phyloP scores from a whole-genome alignment of 2,888 invertebrate genomes.

The Meteorus colon region DNA sequence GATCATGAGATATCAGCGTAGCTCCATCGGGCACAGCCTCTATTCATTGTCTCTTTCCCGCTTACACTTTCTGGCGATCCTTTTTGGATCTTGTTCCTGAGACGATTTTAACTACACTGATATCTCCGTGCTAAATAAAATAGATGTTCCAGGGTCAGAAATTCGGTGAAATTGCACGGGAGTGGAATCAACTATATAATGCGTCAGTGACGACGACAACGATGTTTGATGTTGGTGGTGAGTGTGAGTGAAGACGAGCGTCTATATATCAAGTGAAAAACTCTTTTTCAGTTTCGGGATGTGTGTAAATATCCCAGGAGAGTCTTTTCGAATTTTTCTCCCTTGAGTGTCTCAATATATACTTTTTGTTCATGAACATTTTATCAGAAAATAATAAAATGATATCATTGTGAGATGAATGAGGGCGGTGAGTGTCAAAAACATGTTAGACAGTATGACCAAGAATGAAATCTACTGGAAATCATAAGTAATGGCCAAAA shows the following conservation, averaged over 20 bases:
- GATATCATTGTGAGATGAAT: background rate
- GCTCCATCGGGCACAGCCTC: slow-evolving; percentile 52
- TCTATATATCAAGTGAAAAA: background rate
- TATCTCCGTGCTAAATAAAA: slow-evolving; percentile 70
- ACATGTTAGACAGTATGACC: background rate
- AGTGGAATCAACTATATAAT: slow-evolving; percentile 42
- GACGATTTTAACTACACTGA: slow-evolving; percentile 60
- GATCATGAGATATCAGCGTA: slow-evolving; percentile 60
- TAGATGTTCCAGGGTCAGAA: slow-evolving; percentile 69
- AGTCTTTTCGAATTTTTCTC: slow-evolving; percentile 53
- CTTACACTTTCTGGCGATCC: slow-evolving; percentile 15
- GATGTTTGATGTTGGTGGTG: slow-evolving; percentile 18
- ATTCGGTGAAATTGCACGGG: slow-evolving; percentile 70
- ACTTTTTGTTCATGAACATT: slow-evolving; percentile 36
- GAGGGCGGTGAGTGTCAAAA: background rate
- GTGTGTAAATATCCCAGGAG: slow-evolving; percentile 47
- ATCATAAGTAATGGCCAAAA: no score
- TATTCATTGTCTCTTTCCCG: slow-evolving; percentile 6
- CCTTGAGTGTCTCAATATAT: slow-evolving; percentile 36
- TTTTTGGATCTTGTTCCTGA: slow-evolving; percentile 27
- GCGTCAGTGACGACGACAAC: slow-evolving; percentile 10
- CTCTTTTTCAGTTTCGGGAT: background rate
- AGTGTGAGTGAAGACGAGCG: slow-evolving; percentile 21
- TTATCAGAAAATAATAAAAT: slow-evolving; percentile 13
- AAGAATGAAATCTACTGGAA: no score